Conservation (phyloP, 2,113 vertebrate species). For the Leptobrachium leishanense region DNA sequence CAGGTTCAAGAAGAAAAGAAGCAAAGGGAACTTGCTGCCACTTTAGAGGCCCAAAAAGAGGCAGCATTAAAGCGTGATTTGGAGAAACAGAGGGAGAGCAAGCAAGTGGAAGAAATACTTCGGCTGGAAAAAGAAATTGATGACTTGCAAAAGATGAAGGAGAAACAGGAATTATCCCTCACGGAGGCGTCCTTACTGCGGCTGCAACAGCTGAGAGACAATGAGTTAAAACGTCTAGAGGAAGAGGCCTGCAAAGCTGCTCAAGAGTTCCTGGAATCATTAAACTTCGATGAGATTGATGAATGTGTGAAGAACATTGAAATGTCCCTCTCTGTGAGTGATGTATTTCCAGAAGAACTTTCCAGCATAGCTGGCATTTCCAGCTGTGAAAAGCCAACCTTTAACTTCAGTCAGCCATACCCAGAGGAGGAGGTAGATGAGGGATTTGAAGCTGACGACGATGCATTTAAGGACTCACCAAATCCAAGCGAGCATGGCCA, state of each 20-base stretch:
- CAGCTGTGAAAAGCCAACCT: slow-evolving; percentile 63
- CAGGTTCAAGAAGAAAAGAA: slow-evolving; percentile 69
- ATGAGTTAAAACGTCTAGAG: slow-evolving; percentile 85
- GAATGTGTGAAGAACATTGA: slow-evolving; percentile 94
- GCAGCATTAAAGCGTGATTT: slow-evolving; percentile 58
- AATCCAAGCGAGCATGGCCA: slow-evolving; percentile 95
- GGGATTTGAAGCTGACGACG: slow-evolving; percentile 91
- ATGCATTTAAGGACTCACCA: slow-evolving; percentile 93
- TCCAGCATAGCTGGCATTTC: slow-evolving; percentile 48
- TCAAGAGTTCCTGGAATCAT: slow-evolving; percentile 91
- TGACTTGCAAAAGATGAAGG: slow-evolving; percentile 86
- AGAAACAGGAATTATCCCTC: slow-evolving; percentile 88
- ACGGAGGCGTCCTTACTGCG: slow-evolving; percentile 84
- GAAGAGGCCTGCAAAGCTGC: slow-evolving; percentile 91
- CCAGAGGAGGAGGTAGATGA: slow-evolving; percentile 92
- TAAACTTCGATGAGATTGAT: slow-evolving; percentile 96
- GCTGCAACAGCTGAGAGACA: slow-evolving; percentile 85
- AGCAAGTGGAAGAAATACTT: slow-evolving; percentile 94
- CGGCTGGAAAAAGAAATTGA: slow-evolving; percentile 93
- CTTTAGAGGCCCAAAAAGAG: slow-evolving; percentile 60
- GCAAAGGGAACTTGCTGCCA: slow-evolving; percentile 59
- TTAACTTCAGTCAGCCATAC: slow-evolving; percentile 79
- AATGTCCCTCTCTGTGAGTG: slow-evolving; percentile 74
- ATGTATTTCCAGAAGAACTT: slow-evolving; percentile 50
- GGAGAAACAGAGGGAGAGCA: slow-evolving; percentile 79